A percentile compares a stretch with the other conserved stretches of the same genome.
Evolutionary conservation across 2,113 vertebrate genomes (phyloP).

Genomic region (Psilopsiagon aurifrons): DNA sequence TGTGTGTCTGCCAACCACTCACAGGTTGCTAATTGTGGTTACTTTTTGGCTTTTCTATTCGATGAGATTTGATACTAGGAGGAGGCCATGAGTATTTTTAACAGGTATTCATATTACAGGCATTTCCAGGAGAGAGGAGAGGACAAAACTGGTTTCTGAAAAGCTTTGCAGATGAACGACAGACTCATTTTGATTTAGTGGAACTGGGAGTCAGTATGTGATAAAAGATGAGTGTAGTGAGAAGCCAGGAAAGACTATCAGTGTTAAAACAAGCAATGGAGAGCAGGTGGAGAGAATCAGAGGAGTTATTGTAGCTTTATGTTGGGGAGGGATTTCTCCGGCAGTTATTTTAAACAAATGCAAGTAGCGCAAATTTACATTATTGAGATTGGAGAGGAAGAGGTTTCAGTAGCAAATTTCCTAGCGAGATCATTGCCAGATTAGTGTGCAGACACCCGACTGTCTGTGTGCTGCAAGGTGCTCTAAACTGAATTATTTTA

Average conservation of each 20-base stretch:
- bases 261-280: neutral
- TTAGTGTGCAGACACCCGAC: neutral
- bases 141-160: neutral
- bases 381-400: neutral
- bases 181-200: neutral
- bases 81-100: neutral
- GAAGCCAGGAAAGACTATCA: neutral
- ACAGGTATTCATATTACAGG: neutral
- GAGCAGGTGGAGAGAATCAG: neutral
- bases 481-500: constrained; percentile 52
- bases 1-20: neutral
- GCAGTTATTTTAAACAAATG: neutral
- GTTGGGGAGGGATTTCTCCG: neutral
- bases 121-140: neutral
- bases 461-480: neutral
- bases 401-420: neutral
- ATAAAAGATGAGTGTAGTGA: neutral
- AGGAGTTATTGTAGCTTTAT: neutral
- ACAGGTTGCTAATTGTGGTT: neutral
- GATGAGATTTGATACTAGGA: neutral
- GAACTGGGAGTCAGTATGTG: neutral
- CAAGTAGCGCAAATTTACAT: neutral
- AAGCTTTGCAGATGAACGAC: neutral
- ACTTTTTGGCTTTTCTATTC: neutral
- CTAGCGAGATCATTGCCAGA: neutral